Evolutionary conservation across 2,113 vertebrate genomes (phyloP).

Genomic region (Junco hyemalis): DNA sequence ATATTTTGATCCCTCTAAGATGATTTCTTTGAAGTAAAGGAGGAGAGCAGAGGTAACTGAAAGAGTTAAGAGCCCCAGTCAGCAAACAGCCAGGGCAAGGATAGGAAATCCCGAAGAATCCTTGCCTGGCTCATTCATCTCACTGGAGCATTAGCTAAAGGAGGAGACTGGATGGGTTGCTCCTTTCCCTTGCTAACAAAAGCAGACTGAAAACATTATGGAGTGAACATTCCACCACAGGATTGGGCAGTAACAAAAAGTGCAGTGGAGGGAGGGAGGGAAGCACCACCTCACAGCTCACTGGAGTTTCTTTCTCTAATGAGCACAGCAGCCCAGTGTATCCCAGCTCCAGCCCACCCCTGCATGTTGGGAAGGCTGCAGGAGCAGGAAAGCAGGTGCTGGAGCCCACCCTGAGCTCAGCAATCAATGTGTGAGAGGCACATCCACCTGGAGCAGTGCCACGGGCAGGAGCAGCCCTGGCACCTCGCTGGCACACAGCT

Average conservation of each 20-base stretch:
- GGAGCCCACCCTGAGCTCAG: not conserved
- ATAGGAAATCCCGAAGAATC: not conserved
- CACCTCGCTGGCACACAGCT: not conserved
- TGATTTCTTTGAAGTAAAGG: not conserved
- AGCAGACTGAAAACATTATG: not conserved
- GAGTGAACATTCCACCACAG: not conserved
- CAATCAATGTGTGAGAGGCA: fast-evolving
- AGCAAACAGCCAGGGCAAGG: not conserved
- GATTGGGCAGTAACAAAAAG: not conserved
- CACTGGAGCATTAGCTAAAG: not conserved
- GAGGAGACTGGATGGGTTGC: not conserved
- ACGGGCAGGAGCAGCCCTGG: not conserved
- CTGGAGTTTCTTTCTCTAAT: not conserved
- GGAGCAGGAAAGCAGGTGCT: not conserved
- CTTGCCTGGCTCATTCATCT: not conserved
- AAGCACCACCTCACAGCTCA: not conserved
- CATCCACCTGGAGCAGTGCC: not conserved
- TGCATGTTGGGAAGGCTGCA: not conserved
- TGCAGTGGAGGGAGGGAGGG: not conserved
- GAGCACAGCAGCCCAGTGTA: fast-evolving
- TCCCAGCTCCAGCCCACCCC: not conserved
- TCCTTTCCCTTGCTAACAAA: not conserved
- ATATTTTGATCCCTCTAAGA: not conserved
- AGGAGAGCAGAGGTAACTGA: not conserved
- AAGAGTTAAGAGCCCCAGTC: not conserved